These are phyloP conservation scores for Metacarcinus magister DNA, from an alignment of 2,888 invertebrate genomes.

Conservation along the genomic window DNA sequence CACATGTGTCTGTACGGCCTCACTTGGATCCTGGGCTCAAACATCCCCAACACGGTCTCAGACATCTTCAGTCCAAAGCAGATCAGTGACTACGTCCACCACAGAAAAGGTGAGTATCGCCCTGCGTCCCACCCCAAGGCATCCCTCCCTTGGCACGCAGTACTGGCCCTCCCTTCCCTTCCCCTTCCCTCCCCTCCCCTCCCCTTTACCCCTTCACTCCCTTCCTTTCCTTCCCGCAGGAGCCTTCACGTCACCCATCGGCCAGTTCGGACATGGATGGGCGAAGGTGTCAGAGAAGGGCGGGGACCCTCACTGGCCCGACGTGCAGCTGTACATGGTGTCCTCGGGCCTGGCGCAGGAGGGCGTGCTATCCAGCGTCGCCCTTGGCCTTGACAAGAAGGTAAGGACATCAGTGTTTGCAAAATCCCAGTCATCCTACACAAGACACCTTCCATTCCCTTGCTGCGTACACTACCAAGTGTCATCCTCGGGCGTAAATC, in stretches of 20 bases:
- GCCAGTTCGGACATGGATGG: constrained; percentile 73
- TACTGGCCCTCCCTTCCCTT: background rate
- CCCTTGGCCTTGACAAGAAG: constrained; percentile 61
- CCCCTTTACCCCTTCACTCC: background rate
- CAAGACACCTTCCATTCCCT: too few relatives aligned
- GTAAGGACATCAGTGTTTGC: background rate
- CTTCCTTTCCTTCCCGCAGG: constrained; percentile 34
- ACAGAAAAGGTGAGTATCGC: constrained; percentile 22
- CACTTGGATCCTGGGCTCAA: constrained; percentile 64
- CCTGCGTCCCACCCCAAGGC: background rate
- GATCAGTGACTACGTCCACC: constrained; percentile 62
- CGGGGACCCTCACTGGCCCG: constrained; percentile 72
- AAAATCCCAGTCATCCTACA: background rate
- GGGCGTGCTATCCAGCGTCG: constrained; percentile 58
- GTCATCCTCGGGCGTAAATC: background rate
- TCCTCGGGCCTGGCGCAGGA: constrained; percentile 69
- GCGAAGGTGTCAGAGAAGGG: constrained; percentile 43
- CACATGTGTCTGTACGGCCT: constrained; percentile 84
- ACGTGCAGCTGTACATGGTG: constrained; percentile 72
- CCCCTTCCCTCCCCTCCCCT: background rate
- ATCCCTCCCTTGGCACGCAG: constrained; percentile 20
- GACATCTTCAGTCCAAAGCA: constrained; percentile 51
- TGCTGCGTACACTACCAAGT: background rate
- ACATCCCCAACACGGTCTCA: constrained; percentile 9
- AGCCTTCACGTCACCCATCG: constrained; percentile 69